These are phyloP conservation scores for Gila orcuttii DNA, from an alignment of 2,113 vertebrate species.

Conservation along the genomic window DNA sequence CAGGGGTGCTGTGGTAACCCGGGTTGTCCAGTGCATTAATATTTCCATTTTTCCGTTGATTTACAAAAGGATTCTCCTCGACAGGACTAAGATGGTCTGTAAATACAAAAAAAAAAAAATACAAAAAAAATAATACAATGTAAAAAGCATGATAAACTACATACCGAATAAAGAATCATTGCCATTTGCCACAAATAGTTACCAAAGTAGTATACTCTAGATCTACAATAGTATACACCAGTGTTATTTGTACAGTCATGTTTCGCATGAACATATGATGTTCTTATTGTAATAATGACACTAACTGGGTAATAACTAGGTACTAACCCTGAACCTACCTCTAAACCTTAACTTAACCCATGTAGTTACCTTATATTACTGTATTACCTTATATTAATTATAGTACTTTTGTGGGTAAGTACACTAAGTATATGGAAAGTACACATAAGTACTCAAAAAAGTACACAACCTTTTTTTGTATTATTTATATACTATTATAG, in stretches of 20 bases:
- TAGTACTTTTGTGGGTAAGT: too few relatives aligned
- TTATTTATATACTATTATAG: not conserved
- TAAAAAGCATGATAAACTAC: not conserved
- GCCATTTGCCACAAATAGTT: not conserved
- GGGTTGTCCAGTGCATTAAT: constrained; percentile 93
- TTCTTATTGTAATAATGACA: too few relatives aligned
- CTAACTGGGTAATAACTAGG: too few relatives aligned
- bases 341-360: too few relatives aligned
- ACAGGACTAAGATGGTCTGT: constrained; percentile 92
- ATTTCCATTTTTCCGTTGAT: constrained; percentile 88
- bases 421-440: too few relatives aligned
- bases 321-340: too few relatives aligned
- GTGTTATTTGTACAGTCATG: too few relatives aligned
- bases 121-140: not conserved
- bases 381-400: too few relatives aligned
- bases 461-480: not conserved
- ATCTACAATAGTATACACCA: not conserved
- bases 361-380: too few relatives aligned
- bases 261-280: too few relatives aligned
- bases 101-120: not conserved
- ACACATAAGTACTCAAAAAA: too few relatives aligned
- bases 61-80: constrained; percentile 96
- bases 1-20: constrained; percentile 86
- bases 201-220: not conserved
- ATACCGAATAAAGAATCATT: not conserved